phyloP scores from a whole-genome alignment of 2,888 invertebrate genomes.

The Macaria notata region DNA sequence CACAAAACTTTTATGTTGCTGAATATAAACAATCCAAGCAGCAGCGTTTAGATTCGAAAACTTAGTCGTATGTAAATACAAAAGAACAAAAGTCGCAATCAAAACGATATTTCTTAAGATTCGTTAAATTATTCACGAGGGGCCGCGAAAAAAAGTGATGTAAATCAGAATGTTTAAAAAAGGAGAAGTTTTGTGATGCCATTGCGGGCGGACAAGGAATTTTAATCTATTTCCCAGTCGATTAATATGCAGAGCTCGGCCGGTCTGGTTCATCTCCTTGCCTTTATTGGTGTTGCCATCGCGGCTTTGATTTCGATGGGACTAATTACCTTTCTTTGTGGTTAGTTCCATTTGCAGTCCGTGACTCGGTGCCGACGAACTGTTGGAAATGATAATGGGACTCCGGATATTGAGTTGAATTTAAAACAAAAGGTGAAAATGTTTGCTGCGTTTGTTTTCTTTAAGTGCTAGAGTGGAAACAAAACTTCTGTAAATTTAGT shows the following conservation, averaged over 20 bases:
- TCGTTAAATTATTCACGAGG: conserved; percentile 80
- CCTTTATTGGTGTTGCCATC: conserved; percentile 70
- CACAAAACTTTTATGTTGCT: not conserved
- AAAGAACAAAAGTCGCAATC: conserved; percentile 43
- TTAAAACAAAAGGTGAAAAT: conserved; percentile 11
- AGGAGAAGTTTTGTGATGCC: conserved; percentile 69
- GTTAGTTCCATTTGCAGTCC: conserved; percentile 49
- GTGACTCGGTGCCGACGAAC: conserved; percentile 28
- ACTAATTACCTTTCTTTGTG: conserved; percentile 73
- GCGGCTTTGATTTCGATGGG: conserved; percentile 68
- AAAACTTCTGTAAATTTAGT: too few relatives aligned
- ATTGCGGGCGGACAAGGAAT: conserved; percentile 74
- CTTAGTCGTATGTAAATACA: conserved; percentile 23
- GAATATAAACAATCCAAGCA: too few relatives aligned
- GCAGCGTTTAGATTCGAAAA: conserved; percentile 6
- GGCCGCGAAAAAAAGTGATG: conserved; percentile 72
- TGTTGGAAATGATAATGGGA: conserved; percentile 30
- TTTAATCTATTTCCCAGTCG: conserved; percentile 82
- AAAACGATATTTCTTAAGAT: conserved; percentile 71
- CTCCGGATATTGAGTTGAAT: conserved; percentile 24
- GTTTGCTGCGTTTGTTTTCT: too few relatives aligned
- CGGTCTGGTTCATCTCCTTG: conserved; percentile 82
- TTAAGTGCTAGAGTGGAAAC: too few relatives aligned
- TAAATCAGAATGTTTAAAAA: conserved; percentile 74
- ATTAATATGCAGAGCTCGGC: conserved; percentile 81